Evolutionary conservation across 2,797 vertebrate genomes (phyloP).

Genomic region (Monodelphis domestica): DNA sequence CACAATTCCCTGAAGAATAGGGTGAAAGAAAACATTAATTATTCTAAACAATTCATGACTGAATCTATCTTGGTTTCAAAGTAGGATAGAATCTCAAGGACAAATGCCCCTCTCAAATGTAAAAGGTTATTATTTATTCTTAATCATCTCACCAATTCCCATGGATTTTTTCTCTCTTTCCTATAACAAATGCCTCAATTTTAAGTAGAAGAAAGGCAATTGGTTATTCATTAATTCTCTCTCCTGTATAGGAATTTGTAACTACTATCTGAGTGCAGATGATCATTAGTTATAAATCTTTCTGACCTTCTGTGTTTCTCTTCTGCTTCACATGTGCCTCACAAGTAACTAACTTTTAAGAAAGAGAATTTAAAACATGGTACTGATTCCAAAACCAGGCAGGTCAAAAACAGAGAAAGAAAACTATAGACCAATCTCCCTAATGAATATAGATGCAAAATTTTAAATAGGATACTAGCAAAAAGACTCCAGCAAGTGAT

Average conservation of each 20-base stretch:
- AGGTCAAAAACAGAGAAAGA: too few relatives aligned
- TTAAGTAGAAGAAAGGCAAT: conserved; percentile 47
- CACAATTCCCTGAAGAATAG: conserved; percentile 27
- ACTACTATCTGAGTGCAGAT: not conserved
- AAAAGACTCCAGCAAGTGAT: too few relatives aligned
- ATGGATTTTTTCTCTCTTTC: not conserved
- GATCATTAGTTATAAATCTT: conserved; percentile 1
- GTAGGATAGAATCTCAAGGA: conserved; percentile 56
- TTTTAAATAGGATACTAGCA: too few relatives aligned
- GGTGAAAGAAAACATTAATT: conserved; percentile 62
- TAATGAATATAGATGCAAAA: too few relatives aligned
- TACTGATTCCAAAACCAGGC: too few relatives aligned
- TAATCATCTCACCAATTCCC: conserved; percentile 21
- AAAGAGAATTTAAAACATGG: not conserved
- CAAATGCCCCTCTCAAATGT: conserved; percentile 38
- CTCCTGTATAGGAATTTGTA: not conserved
- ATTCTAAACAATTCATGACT: conserved; percentile 59
- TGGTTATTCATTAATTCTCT: conserved; percentile 37
- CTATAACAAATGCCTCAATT: not conserved
- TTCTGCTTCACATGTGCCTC: not conserved
- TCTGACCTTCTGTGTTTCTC: not conserved
- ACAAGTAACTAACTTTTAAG: not conserved
- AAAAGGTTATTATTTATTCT: conserved; percentile 63
- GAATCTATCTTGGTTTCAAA: conserved; percentile 67
- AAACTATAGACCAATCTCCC: too few relatives aligned